A percentile compares a stretch with the other conserved stretches of the same genome.
Conservation (phyloP, 1,140 invertebrate species). For the Trachelipus rathkii region DNA sequence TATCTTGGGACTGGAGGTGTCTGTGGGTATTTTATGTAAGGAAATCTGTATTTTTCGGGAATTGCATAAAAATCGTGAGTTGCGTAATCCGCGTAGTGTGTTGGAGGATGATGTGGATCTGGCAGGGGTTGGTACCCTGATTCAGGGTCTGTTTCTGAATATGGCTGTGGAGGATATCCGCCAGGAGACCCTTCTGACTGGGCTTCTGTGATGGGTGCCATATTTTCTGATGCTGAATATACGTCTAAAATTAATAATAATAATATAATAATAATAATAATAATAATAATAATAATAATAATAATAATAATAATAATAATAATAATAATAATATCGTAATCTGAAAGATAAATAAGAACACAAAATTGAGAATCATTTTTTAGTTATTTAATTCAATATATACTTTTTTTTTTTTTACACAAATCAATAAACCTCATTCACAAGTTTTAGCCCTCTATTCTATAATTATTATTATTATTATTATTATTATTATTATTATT, state of each 20-base stretch:
- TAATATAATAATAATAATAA: constrained; percentile 10
- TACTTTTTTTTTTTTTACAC: no score
- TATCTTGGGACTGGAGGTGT: constrained; percentile 36
- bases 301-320: no score
- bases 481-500: no score
- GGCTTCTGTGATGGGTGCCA: constrained; percentile 40
- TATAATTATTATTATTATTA: no score
- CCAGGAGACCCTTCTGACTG: constrained; percentile 42
- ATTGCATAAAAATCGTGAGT: constrained; percentile 42
- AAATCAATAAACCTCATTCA: no score
- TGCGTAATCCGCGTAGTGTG: constrained; percentile 38
- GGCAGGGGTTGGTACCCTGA: constrained; percentile 35
- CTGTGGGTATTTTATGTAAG: constrained; percentile 43
- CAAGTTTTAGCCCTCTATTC: no score
- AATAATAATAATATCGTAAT: no score
- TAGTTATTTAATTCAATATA: no score
- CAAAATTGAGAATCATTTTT: no score
- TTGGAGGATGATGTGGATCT: constrained; percentile 32
- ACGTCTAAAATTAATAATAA: not conserved
- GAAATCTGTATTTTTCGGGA: constrained; percentile 41
- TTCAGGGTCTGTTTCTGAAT: constrained; percentile 35
- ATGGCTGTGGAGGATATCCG: constrained; percentile 37
- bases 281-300: no score
- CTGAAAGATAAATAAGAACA: no score
- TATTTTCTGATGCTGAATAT: constrained; percentile 28